Conservation (phyloP, 2,888 invertebrate genomes). For the Seira sanloemensis region DNA sequence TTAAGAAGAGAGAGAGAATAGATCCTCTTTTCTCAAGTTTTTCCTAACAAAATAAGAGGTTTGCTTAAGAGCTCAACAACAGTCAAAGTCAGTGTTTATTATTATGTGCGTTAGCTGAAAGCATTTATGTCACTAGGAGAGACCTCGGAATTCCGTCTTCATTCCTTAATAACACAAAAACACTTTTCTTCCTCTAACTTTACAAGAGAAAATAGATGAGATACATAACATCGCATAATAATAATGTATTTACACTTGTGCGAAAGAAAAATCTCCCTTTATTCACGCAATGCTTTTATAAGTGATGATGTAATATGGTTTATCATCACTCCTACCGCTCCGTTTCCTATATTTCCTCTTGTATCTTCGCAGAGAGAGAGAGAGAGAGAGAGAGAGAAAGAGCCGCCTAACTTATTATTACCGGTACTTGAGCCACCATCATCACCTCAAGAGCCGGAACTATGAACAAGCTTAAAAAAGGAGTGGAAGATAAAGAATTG, state of each 20-base stretch:
- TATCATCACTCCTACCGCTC: not conserved
- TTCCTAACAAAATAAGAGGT: slow-evolving; percentile 59
- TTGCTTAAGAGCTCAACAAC: slow-evolving; percentile 55
- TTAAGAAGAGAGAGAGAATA: slow-evolving; percentile 21
- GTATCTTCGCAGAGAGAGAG: slow-evolving; percentile 34
- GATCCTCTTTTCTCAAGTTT: slow-evolving; percentile 58
- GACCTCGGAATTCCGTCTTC: slow-evolving; percentile 61
- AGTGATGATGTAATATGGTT: slow-evolving; percentile 29
- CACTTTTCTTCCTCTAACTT: slow-evolving; percentile 29
- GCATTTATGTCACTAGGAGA: slow-evolving; percentile 45
- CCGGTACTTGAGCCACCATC: slow-evolving; percentile 24
- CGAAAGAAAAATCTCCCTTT: slow-evolving; percentile 4
- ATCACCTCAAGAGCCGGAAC: slow-evolving; percentile 44
- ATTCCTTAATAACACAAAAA: slow-evolving; percentile 59
- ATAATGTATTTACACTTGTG: slow-evolving; percentile 28
- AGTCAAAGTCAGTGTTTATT: slow-evolving; percentile 41
- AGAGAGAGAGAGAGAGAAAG: not conserved
- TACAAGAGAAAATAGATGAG: slow-evolving; percentile 39
- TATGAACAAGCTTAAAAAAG: slow-evolving; percentile 49
- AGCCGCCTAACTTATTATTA: slow-evolving; percentile 57
- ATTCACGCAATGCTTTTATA: slow-evolving; percentile 39
- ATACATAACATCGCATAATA: slow-evolving; percentile 53
- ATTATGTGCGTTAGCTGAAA: slow-evolving; percentile 52
- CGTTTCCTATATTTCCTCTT: slow-evolving; percentile 9
- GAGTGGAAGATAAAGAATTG: slow-evolving; percentile 10